These are phyloP conservation scores for Darevskia nairensis DNA, from an alignment of 2,797 vertebrate genomes.

Conservation along the genomic window DNA sequence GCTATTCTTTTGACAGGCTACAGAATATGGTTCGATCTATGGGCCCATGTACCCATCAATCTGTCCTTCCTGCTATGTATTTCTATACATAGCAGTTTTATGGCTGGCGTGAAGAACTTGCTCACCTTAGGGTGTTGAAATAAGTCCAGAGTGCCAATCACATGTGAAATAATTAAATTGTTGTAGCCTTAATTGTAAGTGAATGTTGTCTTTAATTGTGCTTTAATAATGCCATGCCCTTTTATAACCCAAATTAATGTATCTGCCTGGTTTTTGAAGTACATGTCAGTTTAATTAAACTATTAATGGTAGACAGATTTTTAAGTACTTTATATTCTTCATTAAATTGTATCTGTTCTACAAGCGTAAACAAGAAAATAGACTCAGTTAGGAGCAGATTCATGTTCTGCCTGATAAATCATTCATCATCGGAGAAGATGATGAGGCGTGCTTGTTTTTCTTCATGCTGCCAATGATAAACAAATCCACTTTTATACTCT, in stretches of 20 bases:
- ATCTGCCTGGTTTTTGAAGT: constrained; percentile 81
- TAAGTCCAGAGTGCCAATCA: constrained; percentile 77
- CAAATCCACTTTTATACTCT: constrained; percentile 69
- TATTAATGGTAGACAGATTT: constrained; percentile 82
- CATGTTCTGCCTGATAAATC: constrained; percentile 76
- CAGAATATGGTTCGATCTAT: not conserved
- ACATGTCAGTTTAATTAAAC: constrained; percentile 84
- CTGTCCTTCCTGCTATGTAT: too few species aligned
- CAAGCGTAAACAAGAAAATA: constrained; percentile 79
- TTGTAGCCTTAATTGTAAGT: constrained; percentile 79
- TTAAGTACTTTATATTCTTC: constrained; percentile 82
- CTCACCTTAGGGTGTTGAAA: constrained; percentile 62
- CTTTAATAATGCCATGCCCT: constrained; percentile 85
- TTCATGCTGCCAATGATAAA: constrained; percentile 66
- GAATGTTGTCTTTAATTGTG: constrained; percentile 82
- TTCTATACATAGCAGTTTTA: constrained; percentile 18
- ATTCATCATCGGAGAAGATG: constrained; percentile 73
- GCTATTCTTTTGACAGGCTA: not conserved
- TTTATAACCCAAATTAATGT: constrained; percentile 83
- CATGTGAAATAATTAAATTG: constrained; percentile 79
- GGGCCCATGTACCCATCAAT: not conserved
- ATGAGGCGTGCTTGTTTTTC: constrained; percentile 63
- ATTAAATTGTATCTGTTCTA: constrained; percentile 81
- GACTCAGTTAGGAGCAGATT: constrained; percentile 69
- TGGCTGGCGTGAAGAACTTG: constrained; percentile 49